Conservation (phyloP, 2,888 invertebrate genomes). For the Invenusta paracnida region DNA sequence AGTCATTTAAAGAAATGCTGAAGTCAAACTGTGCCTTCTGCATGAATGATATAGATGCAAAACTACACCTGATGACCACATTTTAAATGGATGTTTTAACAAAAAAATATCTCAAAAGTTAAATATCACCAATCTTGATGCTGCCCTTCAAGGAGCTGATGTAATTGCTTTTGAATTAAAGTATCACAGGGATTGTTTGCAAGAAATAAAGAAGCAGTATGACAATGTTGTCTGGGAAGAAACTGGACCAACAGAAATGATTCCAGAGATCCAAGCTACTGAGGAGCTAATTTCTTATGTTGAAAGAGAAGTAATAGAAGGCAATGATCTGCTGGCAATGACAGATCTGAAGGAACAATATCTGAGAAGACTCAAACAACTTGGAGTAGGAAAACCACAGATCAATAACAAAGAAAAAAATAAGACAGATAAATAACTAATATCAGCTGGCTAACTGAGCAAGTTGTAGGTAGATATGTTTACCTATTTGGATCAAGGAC, state of each 20-base stretch:
- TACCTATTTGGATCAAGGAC: not conserved
- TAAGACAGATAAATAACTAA: not conserved
- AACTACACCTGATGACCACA: too few species aligned
- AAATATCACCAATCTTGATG: not conserved
- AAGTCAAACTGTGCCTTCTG: too few species aligned
- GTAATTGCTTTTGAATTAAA: not conserved
- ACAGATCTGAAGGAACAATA: not conserved
- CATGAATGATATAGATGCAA: not conserved
- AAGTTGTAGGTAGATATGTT: not conserved
- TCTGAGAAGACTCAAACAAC: not conserved
- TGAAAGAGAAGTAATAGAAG: not conserved
- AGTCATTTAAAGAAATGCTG: too few species aligned
- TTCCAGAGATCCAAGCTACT: not conserved
- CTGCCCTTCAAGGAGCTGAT: not conserved
- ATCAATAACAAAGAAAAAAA: not conserved
- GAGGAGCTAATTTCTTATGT: not conserved
- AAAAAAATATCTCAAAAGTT: not conserved
- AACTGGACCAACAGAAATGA: not conserved
- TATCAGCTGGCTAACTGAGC: not conserved
- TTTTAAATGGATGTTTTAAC: too few species aligned
- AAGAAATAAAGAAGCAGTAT: not conserved
- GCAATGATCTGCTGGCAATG: not conserved
- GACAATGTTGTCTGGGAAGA: not conserved
- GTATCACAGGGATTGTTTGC: not conserved
- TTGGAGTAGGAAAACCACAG: not conserved